These are phyloP conservation scores for Drosophila mimetica DNA, from an alignment of 2,888 invertebrate species.

Conservation along the genomic window DNA sequence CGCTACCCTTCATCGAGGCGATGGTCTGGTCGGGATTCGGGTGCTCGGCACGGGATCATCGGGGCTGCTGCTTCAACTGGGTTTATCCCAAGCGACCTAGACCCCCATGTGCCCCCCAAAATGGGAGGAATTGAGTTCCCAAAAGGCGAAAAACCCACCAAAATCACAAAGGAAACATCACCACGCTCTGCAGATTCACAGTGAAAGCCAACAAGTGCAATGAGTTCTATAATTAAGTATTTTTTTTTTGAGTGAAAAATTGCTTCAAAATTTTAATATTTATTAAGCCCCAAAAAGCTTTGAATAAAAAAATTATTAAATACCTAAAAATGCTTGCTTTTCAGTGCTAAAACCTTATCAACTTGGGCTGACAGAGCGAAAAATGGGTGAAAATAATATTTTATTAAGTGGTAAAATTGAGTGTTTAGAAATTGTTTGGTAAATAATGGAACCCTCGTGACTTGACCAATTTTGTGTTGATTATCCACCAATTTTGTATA, in stretches of 20 bases:
- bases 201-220: background rate
- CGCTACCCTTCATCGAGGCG: background rate
- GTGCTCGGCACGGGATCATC: conserved; percentile 23
- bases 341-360: background rate
- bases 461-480: background rate
- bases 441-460: conserved; percentile 3
- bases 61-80: conserved; percentile 27
- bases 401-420: conserved; percentile 7
- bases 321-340: background rate
- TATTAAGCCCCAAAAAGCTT: background rate
- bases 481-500: conserved; percentile 7
- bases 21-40: conserved; percentile 29
- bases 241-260: conserved; percentile 1
- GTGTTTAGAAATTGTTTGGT: background rate
- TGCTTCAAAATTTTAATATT: no score
- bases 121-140: no score
- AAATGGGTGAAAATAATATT: conserved; percentile 3
- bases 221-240: background rate
- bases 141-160: background rate
- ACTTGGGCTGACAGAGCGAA: background rate
- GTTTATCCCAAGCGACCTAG: background rate
- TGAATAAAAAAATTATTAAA: background rate
- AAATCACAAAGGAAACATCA: background rate
- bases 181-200: background rate
- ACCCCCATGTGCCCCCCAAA: conserved; percentile 23